Evolutionary conservation across 2,113 vertebrate species (phyloP).

Genomic region (Calidris pugnax): DNA sequence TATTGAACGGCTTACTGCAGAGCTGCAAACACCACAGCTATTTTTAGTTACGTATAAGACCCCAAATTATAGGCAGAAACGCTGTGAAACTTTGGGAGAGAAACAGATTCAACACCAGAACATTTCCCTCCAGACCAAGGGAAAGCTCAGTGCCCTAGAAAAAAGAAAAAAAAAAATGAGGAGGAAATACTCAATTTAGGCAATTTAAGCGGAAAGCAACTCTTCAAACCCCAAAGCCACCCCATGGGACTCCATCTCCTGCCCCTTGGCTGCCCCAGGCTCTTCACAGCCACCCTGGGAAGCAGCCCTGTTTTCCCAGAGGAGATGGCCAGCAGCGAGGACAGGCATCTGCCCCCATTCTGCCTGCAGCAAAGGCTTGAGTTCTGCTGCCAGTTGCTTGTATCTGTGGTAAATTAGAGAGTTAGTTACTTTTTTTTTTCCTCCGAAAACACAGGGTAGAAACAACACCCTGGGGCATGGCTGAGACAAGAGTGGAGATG

Average conservation of each 20-base stretch:
- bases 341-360: background rate
- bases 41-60: background rate
- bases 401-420: rapidly evolving
- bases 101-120: background rate
- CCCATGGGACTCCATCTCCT: background rate
- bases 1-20: background rate
- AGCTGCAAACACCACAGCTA: background rate
- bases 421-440: background rate
- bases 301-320: background rate
- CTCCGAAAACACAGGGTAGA: background rate
- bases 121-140: background rate
- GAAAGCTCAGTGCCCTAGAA: background rate
- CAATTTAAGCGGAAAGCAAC: background rate
- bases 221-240: background rate
- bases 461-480: background rate
- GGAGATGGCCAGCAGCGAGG: background rate
- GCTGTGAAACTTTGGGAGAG: background rate
- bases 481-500: background rate
- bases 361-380: background rate
- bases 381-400: background rate
- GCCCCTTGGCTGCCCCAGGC: background rate
- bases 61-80: background rate
- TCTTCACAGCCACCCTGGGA: background rate
- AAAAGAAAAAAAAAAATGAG: background rate
- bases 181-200: background rate